Evolutionary conservation across 2,797 vertebrate genomes (phyloP).

Genomic region (Pangasius macronema): DNA sequence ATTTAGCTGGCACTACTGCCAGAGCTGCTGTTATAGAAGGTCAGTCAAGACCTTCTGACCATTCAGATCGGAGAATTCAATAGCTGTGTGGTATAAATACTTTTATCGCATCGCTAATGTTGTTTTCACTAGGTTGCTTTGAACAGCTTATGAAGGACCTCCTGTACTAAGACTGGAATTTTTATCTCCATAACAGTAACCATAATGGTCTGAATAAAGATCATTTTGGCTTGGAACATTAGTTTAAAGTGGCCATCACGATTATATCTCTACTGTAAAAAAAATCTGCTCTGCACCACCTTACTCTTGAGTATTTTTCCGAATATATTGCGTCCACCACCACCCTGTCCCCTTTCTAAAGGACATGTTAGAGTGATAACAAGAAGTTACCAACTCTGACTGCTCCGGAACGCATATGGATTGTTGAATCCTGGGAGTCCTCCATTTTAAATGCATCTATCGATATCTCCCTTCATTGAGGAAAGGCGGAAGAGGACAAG

Average conservation of each 20-base stretch:
- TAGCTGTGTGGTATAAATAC: background rate
- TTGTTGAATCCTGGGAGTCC: conserved; percentile 49
- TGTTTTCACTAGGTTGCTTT: background rate
- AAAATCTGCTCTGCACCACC: background rate
- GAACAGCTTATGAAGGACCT: background rate
- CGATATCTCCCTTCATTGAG: conserved; percentile 50
- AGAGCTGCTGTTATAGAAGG: no score
- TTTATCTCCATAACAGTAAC: background rate
- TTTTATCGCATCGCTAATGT: background rate
- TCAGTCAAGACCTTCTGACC: no score
- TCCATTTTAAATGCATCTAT: conserved; percentile 52
- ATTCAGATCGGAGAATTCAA: background rate
- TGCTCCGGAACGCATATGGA: conserved; percentile 48
- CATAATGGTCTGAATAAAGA: background rate
- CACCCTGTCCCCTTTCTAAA: background rate
- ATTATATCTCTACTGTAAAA: background rate
- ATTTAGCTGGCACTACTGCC: no score
- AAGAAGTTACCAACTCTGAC: conserved; percentile 35
- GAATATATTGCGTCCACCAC: background rate
- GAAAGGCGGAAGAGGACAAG: conserved; percentile 48
- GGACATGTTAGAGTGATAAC: conserved; percentile 12
- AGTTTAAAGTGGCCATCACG: background rate
- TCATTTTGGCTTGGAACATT: background rate
- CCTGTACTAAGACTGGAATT: background rate
- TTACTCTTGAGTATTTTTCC: background rate